Base-by-base conservation (phyloP, 2,888 invertebrate species). In the Stenichneumon culpator region DNA sequence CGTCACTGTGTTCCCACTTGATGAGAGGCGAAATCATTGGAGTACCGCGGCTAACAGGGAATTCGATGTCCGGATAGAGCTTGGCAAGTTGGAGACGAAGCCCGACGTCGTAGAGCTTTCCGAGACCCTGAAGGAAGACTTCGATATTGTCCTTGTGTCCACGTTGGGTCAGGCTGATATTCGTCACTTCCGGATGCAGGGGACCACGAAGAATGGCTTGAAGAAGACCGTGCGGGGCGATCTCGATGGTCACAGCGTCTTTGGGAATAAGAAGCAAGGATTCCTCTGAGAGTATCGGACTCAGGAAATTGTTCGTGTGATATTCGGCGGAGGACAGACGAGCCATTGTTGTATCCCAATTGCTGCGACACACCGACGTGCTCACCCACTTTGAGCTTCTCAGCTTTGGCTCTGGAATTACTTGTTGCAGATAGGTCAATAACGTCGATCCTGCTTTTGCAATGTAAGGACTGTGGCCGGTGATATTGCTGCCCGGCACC, bases 201-300 rank as follows among this genome's bases (percentile, higher is more conserved):
- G 98, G 97, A 57, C 98, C 95, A 86, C 97, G 96, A 9, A 99
- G 94, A 90, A 99, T 97, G 0, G 98, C 97, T 92, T 98, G 98
- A 50, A 99, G 95, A 0, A 99, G 95, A 6, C 98, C 97, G 90
- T 99, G 98, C 0, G 99, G 98, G 0, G 98, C 98, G 79, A 99
- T 96, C 94, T 99, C 99, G 86, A 99, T 97, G 4, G 97, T 96
- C 81, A 98, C 95, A 0, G 98, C 98, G 92, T 98, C 96, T 70
- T 95, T 95, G 1, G 98, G 98, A 88, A 99, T 87, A 54, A 32
- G 32, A 6, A 32, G 32, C 32, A 32, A 32, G 32, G 32, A 32
- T 32, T 32, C 32, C 32, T 32, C 32, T 6, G 6, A 32, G 32
- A 32, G 32, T 32, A 32, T 1, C 32, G 32, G 32, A 32, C 32